Evolutionary conservation across 2,113 vertebrate species (phyloP).

Genomic region (Verasper variegatus): DNA sequence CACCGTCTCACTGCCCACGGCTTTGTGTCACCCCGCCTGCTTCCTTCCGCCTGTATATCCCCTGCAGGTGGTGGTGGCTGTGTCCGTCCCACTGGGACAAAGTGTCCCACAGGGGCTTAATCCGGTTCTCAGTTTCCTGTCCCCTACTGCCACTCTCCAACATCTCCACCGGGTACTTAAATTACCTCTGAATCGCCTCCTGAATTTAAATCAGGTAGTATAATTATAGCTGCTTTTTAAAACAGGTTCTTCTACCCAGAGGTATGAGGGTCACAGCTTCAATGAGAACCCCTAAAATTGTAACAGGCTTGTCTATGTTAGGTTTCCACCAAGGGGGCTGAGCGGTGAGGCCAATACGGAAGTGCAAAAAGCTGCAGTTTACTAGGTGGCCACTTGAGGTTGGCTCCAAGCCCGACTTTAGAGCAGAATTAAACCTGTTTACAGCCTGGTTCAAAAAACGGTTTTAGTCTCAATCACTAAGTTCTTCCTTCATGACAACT

Average conservation of each 20-base stretch:
- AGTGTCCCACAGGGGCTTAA: slow-evolving; percentile 57
- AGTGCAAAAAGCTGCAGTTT: no score
- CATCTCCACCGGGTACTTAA: slow-evolving; percentile 48
- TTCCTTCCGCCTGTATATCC: slow-evolving; percentile 42
- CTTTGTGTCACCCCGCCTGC: slow-evolving; percentile 19
- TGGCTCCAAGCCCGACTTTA: no score
- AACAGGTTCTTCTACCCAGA: slow-evolving; percentile 36
- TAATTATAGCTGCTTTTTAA: slow-evolving; percentile 57
- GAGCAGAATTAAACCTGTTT: no score
- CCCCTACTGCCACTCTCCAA: slow-evolving; percentile 47
- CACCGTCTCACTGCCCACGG: background rate
- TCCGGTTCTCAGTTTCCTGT: slow-evolving; percentile 64
- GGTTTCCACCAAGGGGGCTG: no score
- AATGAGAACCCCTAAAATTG: slow-evolving; percentile 38
- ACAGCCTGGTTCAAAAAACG: no score
- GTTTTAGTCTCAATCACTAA: no score
- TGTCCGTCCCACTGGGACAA: slow-evolving; percentile 46
- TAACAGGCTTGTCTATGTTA: slow-evolving; percentile 27
- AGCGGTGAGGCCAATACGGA: no score
- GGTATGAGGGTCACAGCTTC: slow-evolving; percentile 33
- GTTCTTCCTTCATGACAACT: no score
- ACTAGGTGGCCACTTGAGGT: no score
- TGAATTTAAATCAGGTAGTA: slow-evolving; percentile 59
- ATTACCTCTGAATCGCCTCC: slow-evolving; percentile 48
- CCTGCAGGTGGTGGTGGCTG: slow-evolving; percentile 55